Evolutionary conservation across 2,797 vertebrate genomes (phyloP).

Genomic region (Gymnoscopelus microlampas): DNA sequence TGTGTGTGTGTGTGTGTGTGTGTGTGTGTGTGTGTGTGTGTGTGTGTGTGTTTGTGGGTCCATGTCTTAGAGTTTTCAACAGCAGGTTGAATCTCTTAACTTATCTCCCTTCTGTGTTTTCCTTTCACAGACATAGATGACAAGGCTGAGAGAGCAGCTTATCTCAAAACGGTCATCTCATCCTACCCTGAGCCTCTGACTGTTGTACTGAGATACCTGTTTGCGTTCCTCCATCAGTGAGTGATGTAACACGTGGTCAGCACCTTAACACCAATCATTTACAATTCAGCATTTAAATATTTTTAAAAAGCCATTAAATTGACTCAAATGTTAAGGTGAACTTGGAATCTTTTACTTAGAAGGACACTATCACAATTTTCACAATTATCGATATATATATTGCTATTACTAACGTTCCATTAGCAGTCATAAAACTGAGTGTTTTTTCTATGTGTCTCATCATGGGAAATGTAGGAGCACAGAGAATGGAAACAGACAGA

Average conservation of each 20-base stretch:
- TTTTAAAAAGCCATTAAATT: not conserved
- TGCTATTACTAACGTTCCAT: too few species aligned
- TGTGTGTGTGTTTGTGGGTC: not conserved
- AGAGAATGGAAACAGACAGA: too few species aligned
- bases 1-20: not conserved
- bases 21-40: constrained; percentile 1
- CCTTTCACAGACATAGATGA: constrained; percentile 81
- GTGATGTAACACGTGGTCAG: constrained; percentile 48
- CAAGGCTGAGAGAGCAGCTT: constrained; percentile 74
- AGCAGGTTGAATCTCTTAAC: not conserved
- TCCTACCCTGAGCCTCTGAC: constrained; percentile 75
- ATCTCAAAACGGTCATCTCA: constrained; percentile 78
- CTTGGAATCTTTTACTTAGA: not conserved
- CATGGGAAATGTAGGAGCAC: too few species aligned
- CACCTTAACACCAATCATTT: not conserved
- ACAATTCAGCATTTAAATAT: not conserved
- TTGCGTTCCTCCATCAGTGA: constrained; percentile 93
- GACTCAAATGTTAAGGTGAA: not conserved
- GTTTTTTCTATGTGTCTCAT: too few species aligned
- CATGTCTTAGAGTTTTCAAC: not conserved
- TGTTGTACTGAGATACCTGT: constrained; percentile 90
- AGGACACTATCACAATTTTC: not conserved
- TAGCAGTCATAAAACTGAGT: too few species aligned
- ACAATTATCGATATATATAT: too few species aligned
- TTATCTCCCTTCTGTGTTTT: constrained; percentile 9